Evolutionary conservation across 53 echinoderm and acorn worm species (phyloP), one percentile per base, ranked within the genome.

Genomic region (Stichopus horrens): DNA sequence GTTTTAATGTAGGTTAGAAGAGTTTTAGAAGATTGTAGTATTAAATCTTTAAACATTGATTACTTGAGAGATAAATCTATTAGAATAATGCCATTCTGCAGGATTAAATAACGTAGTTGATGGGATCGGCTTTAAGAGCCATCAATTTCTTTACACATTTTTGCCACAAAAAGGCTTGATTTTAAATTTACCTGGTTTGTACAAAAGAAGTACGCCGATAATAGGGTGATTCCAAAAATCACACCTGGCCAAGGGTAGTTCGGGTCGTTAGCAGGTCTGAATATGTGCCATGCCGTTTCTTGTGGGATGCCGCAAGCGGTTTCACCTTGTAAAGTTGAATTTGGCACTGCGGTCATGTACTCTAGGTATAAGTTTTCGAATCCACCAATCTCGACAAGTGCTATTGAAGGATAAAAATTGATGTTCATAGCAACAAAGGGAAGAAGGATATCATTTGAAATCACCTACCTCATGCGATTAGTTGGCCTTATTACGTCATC

Each of bases 191-290:
- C 95, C 93, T 94, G 95, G 79, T 94, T 94, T 67, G 95, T 93
- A 74, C 95, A 94, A 83, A 90, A 94, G 91, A 90, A 94, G 78
- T 93, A 94, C 7, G 87, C 87, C 13, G 93, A 93, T 14, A 94
- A 91, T 4, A 94, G 75, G 6, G 89, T 54, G 23, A 92, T 91
- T 22, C 95, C 95, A 77, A 95, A 91, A 37, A 95, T 9, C 13
- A 88, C 88, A n/a, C 95, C 95, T 5, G 95, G 95, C 95, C 95
- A 95, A 13, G 95, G 95, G 13, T 93, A 91, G 80, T 92, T 92
- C 4, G 93, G 83, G 22, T 89, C 89, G 57, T 59, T 79, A 0
- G 93, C 95, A 71, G 91, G 91, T 7, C 93, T 89, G 57, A 95
- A 91, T 67, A 95, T 93, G 22, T 95, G 95, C 95, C 95, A 95